Base-by-base conservation (phyloP, 2,797 vertebrate genomes). In the Columba guinea region DNA sequence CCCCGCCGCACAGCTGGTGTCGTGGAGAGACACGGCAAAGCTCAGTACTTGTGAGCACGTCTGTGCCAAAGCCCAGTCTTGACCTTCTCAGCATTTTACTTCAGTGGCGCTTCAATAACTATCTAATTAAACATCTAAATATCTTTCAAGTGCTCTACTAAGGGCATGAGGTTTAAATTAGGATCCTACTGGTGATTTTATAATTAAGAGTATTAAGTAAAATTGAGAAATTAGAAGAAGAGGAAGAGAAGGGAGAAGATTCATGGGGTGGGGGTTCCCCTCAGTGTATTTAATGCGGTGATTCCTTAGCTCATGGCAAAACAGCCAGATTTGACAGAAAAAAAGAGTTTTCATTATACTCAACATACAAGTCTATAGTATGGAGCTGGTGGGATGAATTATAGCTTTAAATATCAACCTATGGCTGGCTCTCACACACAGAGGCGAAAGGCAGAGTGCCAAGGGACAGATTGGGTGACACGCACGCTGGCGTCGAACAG, bases 391-490 rank as follows among this genome's bases (percentile, higher is more conserved):
- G 71, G 94, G 89, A 77, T 85, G 79, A 94, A 91, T 91, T 83
- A 14, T 14, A 76, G 93, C 89, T 95, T 89, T 87, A 96, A 94
- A 95, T 89, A 76, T 5, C 93, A 80, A 34, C 73, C 79, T 32
- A 28, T 89, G 82, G 48, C 91, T 68, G 73, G 74, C 70, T 90
- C 10, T 86, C 59, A 75, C 2, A 2, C 30, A 11, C 34, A 26
- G 84, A 16, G 67, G 92, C 69, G 84, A 28, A 28, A 87, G 94
- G 87, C 95, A 94, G 35, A 24, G 83, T 77, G 95, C 96, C 94
- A 96, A 71, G 76, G 93, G 53, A 93, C 93, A 95, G 87, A 87
- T 56, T 68, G 94, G 92, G 91, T 85, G 87, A 77, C 89, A 79
- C 35, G 20, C 81, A 87, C 9, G 56, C 93, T 93, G 94, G 75